A percentile compares a stretch with the other conserved stretches of the same genome.
Conservation (phyloP, 2,797 vertebrate species). For the Hapalemur alaotrensis region DNA sequence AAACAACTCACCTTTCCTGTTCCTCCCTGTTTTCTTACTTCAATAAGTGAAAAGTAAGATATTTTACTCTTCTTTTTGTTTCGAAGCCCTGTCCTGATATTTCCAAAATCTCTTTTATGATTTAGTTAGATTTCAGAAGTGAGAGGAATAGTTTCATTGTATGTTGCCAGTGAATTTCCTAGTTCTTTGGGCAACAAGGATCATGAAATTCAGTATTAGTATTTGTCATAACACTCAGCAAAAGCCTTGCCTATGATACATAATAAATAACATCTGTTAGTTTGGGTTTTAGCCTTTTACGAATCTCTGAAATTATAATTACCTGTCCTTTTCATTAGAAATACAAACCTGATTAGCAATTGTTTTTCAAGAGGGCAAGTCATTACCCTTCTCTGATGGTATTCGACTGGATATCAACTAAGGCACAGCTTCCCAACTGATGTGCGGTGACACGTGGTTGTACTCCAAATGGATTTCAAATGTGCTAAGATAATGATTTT, state of each 20-base stretch:
- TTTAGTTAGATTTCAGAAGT: neutral
- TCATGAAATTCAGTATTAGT: neutral
- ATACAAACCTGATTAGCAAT: neutral
- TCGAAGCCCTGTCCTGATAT: neutral
- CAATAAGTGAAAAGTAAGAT: neutral
- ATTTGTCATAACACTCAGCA: neutral
- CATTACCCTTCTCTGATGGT: neutral
- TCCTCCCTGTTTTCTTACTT: neutral
- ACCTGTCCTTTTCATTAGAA: slow-evolving; percentile 33
- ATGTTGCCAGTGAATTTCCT: neutral
- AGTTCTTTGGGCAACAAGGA: neutral
- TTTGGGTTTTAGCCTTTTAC: slow-evolving; percentile 13
- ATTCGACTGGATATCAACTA: neutral
- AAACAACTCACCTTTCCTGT: neutral
- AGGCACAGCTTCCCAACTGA: neutral
- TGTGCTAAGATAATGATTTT: neutral
- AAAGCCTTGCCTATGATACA: neutral
- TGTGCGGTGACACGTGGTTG: neutral
- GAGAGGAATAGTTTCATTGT: neutral
- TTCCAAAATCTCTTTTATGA: neutral
- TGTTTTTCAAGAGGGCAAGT: neutral
- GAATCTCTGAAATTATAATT: neutral
- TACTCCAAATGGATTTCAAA: neutral
- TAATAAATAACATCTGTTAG: neutral
- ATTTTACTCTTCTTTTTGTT: neutral